These are phyloP conservation scores for Morone saxatilis DNA, from an alignment of 2,113 vertebrate species.

Conservation along the genomic window DNA sequence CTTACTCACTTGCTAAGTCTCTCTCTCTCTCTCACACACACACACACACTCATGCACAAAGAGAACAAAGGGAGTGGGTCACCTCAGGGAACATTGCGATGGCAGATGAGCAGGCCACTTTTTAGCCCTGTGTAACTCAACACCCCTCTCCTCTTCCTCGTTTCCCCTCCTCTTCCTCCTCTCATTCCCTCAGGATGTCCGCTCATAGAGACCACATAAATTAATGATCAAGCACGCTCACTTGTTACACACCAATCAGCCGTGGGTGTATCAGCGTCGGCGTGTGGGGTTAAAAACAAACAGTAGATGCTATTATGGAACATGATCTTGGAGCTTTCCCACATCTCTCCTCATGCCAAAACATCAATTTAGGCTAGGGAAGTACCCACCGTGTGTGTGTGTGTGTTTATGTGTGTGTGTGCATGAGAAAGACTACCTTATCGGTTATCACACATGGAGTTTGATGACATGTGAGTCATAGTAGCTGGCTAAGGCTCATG, in stretches of 20 bases:
- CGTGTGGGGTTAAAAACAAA: slow-evolving; percentile 41
- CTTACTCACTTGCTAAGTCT: slow-evolving; percentile 2
- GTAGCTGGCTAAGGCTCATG: slow-evolving; percentile 58
- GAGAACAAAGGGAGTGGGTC: slow-evolving; percentile 60
- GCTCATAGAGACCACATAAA: slow-evolving; percentile 59
- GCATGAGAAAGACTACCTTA: slow-evolving; percentile 45
- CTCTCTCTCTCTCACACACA: slow-evolving; percentile 11
- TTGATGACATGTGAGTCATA: slow-evolving; percentile 66
- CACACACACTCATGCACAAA: slow-evolving; percentile 17
- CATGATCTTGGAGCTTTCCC: slow-evolving; percentile 41
- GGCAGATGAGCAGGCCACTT: slow-evolving; percentile 64
- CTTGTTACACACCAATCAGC: slow-evolving; percentile 49
- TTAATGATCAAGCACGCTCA: slow-evolving; percentile 69
- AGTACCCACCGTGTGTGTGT: neutral
- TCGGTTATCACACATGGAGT: slow-evolving; percentile 61
- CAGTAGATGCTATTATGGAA: slow-evolving; percentile 48
- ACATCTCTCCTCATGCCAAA: slow-evolving; percentile 58
- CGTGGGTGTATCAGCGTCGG: slow-evolving; percentile 26
- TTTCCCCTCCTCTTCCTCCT: slow-evolving; percentile 54
- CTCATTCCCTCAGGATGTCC: slow-evolving; percentile 64
- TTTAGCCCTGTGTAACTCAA: slow-evolving; percentile 64
- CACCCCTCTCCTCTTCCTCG: slow-evolving; percentile 60
- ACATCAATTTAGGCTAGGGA: slow-evolving; percentile 58
- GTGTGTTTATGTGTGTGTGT: slow-evolving; percentile 13
- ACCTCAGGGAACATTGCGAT: slow-evolving; percentile 38